Evolutionary conservation across 1,140 invertebrate genomes (phyloP), one percentile per base, ranked within the genome.

Genomic region (Bemisia tabaci): DNA sequence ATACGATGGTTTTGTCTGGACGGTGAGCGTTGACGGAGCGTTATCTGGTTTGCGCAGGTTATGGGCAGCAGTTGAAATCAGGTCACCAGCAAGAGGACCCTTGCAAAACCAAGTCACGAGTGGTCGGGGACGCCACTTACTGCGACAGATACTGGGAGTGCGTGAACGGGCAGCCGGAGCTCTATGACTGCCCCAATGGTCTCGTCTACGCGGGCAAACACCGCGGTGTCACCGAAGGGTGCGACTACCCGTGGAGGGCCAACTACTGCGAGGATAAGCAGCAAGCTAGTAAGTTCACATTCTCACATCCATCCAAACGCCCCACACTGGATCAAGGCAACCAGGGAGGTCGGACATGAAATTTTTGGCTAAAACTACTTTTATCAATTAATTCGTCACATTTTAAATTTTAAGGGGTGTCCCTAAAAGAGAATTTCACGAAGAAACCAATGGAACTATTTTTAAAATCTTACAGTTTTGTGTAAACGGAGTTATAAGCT

Each of bases 151-250:
- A 91, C 73, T 92, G 90, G 89, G 90, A 92, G 75, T 94, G 91
- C 73, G 82, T 88, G 11, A 81, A 79, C 67, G 88, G 88, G 0
- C 86, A 89, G 71, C 84, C 88, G 0, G 87, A 91, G 68, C 78
- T 91, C 33, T 92, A 90, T 75, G 90, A 93, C 78, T 95, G 92
- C 75, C 92, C 92, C 33, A 95, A 94, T 73, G 92, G 92, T 9
- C 77, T 94, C 26, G 91, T 93, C 1, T 95, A 90, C 77, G 89
- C 91, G 27, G 91, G 91, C 0, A 91, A 91, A 74, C 87, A 92
- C 73, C 80, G 89, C 26, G 90, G 90, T 1, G 89, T 92, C 0
- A 89, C 90, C 1, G 89, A 92, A 74, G 89, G 89, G 2, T 92
- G 91, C 72, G 91, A 93, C 77, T 93, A 93, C 74, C 90, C 91